These are phyloP conservation scores for Drosophila insularis DNA, from an alignment of 1,140 invertebrate genomes.

Conservation along the genomic window DNA sequence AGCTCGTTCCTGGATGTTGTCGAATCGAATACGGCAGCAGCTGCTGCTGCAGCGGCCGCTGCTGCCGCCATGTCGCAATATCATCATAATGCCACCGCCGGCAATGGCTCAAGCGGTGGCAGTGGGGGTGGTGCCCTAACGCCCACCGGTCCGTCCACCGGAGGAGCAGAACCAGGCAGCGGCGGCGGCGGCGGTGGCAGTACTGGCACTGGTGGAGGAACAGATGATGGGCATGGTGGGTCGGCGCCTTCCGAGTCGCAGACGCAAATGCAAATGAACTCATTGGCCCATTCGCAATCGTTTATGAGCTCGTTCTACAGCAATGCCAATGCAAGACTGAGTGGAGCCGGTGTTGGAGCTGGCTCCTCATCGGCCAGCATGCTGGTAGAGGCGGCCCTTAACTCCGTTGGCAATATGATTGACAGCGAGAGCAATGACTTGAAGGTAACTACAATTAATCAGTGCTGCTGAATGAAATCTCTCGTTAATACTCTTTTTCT, in stretches of 20 bases:
- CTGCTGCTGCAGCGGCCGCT: constrained; percentile 55
- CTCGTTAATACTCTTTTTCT: no score
- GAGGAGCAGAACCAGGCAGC: constrained; percentile 10
- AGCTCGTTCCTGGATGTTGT: constrained; percentile 81
- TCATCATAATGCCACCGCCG: constrained; percentile 47
- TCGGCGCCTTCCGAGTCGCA: constrained; percentile 32
- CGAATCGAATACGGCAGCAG: constrained; percentile 74
- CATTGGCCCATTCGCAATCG: constrained; percentile 74
- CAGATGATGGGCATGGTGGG: constrained; percentile 34
- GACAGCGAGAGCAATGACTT: constrained; percentile 79
- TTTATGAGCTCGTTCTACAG: constrained; percentile 82
- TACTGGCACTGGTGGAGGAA: constrained; percentile 7
- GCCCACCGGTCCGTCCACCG: constrained; percentile 10
- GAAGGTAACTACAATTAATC: constrained; percentile 56
- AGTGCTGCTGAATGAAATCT: background rate
- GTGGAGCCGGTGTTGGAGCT: constrained; percentile 52
- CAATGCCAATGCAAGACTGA: constrained; percentile 77
- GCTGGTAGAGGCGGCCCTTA: constrained; percentile 81
- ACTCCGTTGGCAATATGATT: constrained; percentile 82
- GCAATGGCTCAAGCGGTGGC: constrained; percentile 24
- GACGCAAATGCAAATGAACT: constrained; percentile 79
- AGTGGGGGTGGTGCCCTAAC: constrained; percentile 7
- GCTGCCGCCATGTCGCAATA: constrained; percentile 75
- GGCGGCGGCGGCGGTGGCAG: constrained; percentile 12
- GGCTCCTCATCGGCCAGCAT: constrained; percentile 80